Evolutionary conservation across 2,797 vertebrate genomes (phyloP), one percentile per base, ranked within the genome.

Genomic region (Craterocephalus amniculus): DNA sequence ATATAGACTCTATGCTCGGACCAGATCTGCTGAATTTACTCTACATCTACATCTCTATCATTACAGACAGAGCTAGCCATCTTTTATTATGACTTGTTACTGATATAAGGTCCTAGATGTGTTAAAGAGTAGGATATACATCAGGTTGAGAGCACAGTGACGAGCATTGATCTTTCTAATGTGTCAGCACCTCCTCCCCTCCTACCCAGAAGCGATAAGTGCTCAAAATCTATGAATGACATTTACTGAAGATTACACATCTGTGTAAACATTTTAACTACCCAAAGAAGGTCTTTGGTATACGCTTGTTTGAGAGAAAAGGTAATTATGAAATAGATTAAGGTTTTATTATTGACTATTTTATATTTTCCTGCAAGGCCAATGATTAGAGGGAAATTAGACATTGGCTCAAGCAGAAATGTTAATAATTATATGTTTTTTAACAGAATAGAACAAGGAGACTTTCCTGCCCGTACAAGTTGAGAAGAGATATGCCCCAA

Each of bases 11-110:
- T 58, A 45, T 13, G 20, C 31, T 29, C 45, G 35, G 34, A 58
- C 45, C 14, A 12, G 52, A 49, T 63, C 35, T 27, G 67, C 43
- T 58, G 58, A 34, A 43, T 78, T 31, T 29, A 54, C 32, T 59
- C 55, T 63, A 69, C 51, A 82, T 88, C 83, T 72, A 58, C 45
- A 71, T 84, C 38, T 72, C 68, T 29, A 40, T 72, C 57, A n/a
- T 64, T 43, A 63, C 22, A 54, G 32, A 26, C 45, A 63, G 62
- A 70, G 43, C 31, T 45, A 43, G n/a, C 26, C 63, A 16, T 54
- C 16, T 31, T 65, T 24, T 20, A 24, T 36, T 48, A 60, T 26
- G n/a, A 64, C 62, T 70, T 56, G 34, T 34, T 62, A 40, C 40
- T 54, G 20, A 67, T 52, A 24, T 43, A 12, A 72, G 40, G 16